Evolutionary conservation across 1,140 invertebrate genomes (phyloP), one percentile per base, ranked within the genome.

Genomic region (Physella acuta): DNA sequence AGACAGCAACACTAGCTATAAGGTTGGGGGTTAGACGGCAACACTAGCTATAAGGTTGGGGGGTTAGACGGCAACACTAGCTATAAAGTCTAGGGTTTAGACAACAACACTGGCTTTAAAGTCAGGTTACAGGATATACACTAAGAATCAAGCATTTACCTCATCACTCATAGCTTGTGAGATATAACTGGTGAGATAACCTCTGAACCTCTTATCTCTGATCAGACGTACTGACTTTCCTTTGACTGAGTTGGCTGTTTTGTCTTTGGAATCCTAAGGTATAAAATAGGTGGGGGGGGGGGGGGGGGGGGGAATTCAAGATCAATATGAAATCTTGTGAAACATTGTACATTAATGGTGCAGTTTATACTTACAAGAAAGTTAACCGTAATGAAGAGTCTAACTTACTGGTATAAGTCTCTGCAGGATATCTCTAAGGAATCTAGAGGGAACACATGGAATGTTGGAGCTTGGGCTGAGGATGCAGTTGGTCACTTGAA

Each of bases 171-270:
- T 1, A 31, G 59, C 59, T 17, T 61, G 59, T 11, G 59, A 5
- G n/a, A 61, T 44, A 24, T 61, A 61, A 26, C 1, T 39, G 26
- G 37, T 26, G 24, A 61, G 36, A 26, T 61, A 34, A 39, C 33
- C 5, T 1, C 59, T 33, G 39, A 61, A 61, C 24, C 30, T 61
- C 2, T 61, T 34, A 2, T 61, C 59, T 16, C 26, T 61, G 34
- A 61, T 5, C 36, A 61, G 26, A 14, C 59, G 33, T 31, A 36
- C 59, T n/a, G 37, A 14, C 37, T 61, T 61, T 44, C 59, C 59
- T 26, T 61, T 61, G 26, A 61, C 26, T 36, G 59, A 5, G 26
- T 1, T 44, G 17, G 59, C 36, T 36, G 59, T 61, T 36, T 61
- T 61, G 36, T 61, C 59, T 24, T 28, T 36, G 5, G 59, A 39